phyloP scores from a whole-genome alignment of 1,140 invertebrate species.

The Ceratina japonica region DNA sequence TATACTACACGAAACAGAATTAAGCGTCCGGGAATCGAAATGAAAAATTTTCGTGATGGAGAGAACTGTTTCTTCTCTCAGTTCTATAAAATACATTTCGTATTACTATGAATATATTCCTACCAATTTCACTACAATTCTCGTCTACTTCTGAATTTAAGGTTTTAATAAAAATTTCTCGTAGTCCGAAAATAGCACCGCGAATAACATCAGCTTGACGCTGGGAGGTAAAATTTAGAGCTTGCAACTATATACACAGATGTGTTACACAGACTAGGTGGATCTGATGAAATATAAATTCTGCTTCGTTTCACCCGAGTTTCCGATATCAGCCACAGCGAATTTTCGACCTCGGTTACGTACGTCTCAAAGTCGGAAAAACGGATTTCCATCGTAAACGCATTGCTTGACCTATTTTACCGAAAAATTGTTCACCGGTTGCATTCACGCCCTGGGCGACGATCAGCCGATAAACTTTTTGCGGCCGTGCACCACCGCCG shows the following conservation, averaged over 20 bases:
- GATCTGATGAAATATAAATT: not conserved
- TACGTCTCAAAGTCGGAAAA: not conserved
- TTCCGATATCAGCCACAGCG: not conserved
- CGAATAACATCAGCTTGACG: no score
- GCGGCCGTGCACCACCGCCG: no score
- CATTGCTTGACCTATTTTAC: slow-evolving; percentile 25
- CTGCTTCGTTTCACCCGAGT: not conserved
- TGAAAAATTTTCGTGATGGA: no score
- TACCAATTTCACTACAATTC: no score
- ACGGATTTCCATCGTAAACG: slow-evolving; percentile 6
- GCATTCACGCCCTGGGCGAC: not conserved
- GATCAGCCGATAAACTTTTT: slow-evolving; percentile 18
- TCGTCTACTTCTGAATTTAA: no score
- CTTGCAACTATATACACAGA: not conserved
- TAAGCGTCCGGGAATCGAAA: no score
- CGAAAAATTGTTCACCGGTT: slow-evolving; percentile 14
- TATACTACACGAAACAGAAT: not conserved
- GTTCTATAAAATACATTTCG: no score
- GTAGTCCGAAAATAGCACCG: no score
- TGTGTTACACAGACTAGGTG: not conserved
- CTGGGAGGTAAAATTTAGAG: no score
- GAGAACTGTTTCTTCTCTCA: no score
- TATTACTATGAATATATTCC: no score
- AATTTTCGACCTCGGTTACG: not conserved
- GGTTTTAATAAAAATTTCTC: no score